Conservation (phyloP, 2,888 invertebrate genomes). For the Abrostola triplasia region DNA sequence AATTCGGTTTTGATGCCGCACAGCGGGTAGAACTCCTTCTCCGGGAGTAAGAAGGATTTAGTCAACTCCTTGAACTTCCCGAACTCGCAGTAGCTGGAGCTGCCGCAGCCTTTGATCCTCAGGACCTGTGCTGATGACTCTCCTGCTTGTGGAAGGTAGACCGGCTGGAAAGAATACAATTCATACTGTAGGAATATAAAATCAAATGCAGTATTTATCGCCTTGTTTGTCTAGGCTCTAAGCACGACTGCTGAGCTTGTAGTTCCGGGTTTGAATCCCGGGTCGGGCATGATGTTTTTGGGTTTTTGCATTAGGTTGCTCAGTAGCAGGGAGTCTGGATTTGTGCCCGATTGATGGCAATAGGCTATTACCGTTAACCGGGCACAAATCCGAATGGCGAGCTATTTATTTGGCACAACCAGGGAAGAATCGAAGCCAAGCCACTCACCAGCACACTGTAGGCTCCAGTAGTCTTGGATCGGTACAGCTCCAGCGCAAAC, state of each 20-base stretch:
- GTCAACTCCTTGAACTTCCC: conserved; percentile 68
- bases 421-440: not conserved
- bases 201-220: too few species aligned
- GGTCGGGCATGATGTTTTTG: too few species aligned
- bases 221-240: too few species aligned
- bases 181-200: not conserved
- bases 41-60: conserved; percentile 67
- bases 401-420: too few species aligned
- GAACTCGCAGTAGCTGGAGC: conserved; percentile 65
- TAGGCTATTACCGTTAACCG: too few species aligned
- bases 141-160: conserved; percentile 78
- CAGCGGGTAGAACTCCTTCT: conserved; percentile 70
- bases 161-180: conserved; percentile 69
- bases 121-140: conserved; percentile 63
- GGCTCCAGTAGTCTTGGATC: conserved; percentile 64
- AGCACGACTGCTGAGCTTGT: too few species aligned
- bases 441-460: conserved; percentile 75
- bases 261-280: too few species aligned
- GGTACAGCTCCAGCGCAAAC: conserved; percentile 76
- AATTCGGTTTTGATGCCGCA: conserved; percentile 71
- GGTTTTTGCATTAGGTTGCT: too few species aligned
- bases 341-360: too few species aligned
- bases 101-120: conserved; percentile 69
- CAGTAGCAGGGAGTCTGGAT: too few species aligned
- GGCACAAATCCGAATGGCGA: too few species aligned